These are phyloP conservation scores for Astropecten irregularis DNA, from an alignment of 53 echinoderm and acorn worm species.

Conservation along the genomic window DNA sequence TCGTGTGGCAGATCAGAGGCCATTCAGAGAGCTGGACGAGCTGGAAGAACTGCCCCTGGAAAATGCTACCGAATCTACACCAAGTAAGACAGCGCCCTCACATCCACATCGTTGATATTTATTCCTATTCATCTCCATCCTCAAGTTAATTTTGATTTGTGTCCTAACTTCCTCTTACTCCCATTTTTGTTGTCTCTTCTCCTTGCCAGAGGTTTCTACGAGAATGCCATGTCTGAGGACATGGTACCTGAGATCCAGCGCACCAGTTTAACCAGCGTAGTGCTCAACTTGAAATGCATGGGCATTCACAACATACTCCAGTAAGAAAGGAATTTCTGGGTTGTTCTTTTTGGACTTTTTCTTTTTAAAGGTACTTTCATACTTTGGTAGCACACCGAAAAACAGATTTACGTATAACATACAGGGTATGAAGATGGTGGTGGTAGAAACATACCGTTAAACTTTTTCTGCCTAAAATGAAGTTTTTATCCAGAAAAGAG, in stretches of 20 bases:
- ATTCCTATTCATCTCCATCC: too few relatives aligned
- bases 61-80: conserved; percentile 94
- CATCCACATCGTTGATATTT: too few relatives aligned
- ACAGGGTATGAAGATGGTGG: too few relatives aligned
- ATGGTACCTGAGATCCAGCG: conserved; percentile 96
- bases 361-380: too few relatives aligned
- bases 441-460: too few relatives aligned
- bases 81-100: conserved; percentile 77
- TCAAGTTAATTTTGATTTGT: too few relatives aligned
- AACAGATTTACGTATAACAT: too few relatives aligned
- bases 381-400: too few relatives aligned
- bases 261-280: conserved; percentile 89
- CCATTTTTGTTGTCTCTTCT: too few relatives aligned
- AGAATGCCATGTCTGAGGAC: conserved; percentile 89
- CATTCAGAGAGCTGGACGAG: conserved; percentile 87
- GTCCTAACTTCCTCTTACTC: too few relatives aligned
- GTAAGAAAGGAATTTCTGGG: conserved; percentile 62
- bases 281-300: conserved; percentile 93
- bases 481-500: too few relatives aligned
- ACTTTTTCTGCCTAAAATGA: too few relatives aligned
- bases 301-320: conserved; percentile 90
- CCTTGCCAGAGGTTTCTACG: conserved; percentile 75
- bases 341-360: background rate
- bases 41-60: conserved; percentile 85
- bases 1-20: conserved; percentile 92